Evolutionary conservation across 2,888 invertebrate genomes (phyloP).

Genomic region (Rhogogaster chlorosoma): DNA sequence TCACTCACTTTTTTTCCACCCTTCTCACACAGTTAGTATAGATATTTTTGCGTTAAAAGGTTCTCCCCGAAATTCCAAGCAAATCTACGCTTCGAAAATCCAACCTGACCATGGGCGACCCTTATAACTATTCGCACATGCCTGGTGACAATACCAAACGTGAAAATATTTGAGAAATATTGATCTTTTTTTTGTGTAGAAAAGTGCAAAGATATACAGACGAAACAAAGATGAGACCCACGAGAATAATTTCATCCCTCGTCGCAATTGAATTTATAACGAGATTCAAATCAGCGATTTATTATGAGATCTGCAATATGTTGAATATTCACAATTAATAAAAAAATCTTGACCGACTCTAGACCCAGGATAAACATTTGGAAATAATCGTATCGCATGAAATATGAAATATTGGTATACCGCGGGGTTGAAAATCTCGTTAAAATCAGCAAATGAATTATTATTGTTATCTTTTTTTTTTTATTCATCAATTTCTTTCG

Average conservation of each 20-base stretch:
- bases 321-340: not conserved
- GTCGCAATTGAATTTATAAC: not conserved
- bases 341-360: not conserved
- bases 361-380: not conserved
- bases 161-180: too few relatives aligned
- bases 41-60: constrained; percentile 23
- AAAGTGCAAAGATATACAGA: not conserved
- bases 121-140: not conserved
- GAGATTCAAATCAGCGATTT: not conserved
- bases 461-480: not conserved
- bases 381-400: not conserved
- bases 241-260: not conserved
- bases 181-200: too few relatives aligned
- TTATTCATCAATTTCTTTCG: not conserved
- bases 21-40: not conserved
- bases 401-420: not conserved
- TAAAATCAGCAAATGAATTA: not conserved
- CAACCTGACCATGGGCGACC: not conserved
- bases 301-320: not conserved
- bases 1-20: not conserved
- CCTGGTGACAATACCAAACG: not conserved
- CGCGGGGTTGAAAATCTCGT: not conserved
- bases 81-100: constrained; percentile 23
- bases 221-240: not conserved
- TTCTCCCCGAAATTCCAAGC: not conserved